phyloP scores from a whole-genome alignment of 2,113 vertebrate species.

The Pseudorectes ferrugineus region DNA sequence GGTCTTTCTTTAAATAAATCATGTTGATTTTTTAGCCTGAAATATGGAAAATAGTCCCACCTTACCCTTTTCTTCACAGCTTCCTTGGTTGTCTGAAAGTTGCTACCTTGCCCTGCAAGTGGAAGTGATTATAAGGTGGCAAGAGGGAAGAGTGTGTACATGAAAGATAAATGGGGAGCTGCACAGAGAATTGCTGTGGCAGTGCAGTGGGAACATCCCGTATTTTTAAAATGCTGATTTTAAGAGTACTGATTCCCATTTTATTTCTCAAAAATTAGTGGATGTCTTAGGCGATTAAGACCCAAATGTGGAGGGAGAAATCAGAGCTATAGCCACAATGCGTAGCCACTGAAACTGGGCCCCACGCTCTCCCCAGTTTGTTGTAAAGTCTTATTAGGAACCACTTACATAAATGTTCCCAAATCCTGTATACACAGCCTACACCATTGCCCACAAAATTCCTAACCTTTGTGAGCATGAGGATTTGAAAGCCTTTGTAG shows the following conservation, averaged over 20 bases:
- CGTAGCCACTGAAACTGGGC: background rate
- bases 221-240: background rate
- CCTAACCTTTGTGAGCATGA: background rate
- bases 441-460: background rate
- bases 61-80: background rate
- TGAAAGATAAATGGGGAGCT: background rate
- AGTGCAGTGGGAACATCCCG: background rate
- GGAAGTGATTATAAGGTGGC: background rate
- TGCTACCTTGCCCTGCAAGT: background rate
- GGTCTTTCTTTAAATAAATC: background rate
- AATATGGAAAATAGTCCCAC: background rate
- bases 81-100: background rate
- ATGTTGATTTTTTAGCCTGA: background rate
- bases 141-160: background rate
- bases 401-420: background rate
- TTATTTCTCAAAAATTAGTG: background rate
- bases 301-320: background rate
- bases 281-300: background rate
- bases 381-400: background rate
- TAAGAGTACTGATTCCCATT: background rate
- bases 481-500: background rate
- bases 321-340: background rate
- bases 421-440: background rate
- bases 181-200: background rate
- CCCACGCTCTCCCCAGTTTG: accelerated